These are phyloP conservation scores for Lagopus leucura DNA, from an alignment of 2,113 vertebrate species.

Conservation along the genomic window DNA sequence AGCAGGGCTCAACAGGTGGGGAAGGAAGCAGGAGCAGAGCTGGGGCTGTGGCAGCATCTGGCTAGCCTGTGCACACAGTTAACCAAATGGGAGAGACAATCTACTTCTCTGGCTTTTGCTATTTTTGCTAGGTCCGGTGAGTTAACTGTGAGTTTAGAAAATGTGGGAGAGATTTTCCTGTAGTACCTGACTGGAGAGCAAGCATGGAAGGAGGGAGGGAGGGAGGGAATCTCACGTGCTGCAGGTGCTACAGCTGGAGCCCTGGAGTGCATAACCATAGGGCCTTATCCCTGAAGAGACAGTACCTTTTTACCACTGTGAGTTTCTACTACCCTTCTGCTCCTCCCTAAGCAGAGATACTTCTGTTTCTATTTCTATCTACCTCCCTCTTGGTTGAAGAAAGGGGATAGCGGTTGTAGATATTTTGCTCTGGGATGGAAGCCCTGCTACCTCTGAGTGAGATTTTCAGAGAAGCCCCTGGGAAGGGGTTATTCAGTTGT, in stretches of 20 bases:
- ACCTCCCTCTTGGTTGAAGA: not conserved
- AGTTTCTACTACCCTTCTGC: not conserved
- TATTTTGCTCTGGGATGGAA: not conserved
- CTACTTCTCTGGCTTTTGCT: not conserved
- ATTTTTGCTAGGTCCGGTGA: not conserved
- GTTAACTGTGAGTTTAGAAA: not conserved
- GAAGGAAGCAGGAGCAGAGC: not conserved
- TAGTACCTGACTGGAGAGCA: not conserved
- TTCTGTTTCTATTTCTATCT: not conserved
- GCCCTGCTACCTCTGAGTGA: not conserved
- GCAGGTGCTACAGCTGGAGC: not conserved
- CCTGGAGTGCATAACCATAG: not conserved
- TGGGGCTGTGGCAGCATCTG: not conserved
- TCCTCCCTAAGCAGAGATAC: not conserved
- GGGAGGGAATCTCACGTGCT: fast-evolving
- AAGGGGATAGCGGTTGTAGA: not conserved
- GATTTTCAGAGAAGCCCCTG: conserved; percentile 12
- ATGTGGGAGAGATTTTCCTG: not conserved
- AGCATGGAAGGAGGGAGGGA: not conserved
- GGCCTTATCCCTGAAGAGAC: not conserved
- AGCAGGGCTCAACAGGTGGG: not conserved
- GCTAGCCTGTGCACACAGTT: not conserved
- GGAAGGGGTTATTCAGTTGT: conserved; percentile 3
- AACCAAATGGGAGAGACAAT: not conserved
- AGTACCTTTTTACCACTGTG: not conserved